Evolutionary conservation across 2,888 invertebrate genomes (phyloP).

Genomic region (Drosophila maculinotata): DNA sequence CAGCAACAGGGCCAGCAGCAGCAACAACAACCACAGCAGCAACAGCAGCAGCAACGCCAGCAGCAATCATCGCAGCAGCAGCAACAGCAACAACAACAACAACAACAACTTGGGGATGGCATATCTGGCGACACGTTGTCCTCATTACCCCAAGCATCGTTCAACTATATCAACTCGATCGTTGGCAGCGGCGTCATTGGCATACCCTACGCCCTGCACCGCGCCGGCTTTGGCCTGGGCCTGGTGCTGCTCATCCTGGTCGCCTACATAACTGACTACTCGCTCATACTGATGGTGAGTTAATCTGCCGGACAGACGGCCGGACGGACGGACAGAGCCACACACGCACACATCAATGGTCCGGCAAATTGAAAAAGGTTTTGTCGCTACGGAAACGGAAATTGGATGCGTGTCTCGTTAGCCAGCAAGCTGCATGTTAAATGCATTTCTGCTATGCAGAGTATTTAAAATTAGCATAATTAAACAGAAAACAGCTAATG

Average conservation of each 20-base stretch:
- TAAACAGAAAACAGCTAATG: constrained; percentile 11
- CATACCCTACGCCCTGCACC: constrained; percentile 92
- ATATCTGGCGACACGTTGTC: constrained; percentile 86
- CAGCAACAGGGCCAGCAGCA: constrained; percentile 69
- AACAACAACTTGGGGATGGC: constrained; percentile 58
- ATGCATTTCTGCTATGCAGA: constrained; percentile 48
- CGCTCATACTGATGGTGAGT: constrained; percentile 91
- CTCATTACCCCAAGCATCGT: constrained; percentile 91
- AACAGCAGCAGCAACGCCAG: constrained; percentile 49
- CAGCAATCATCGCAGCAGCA: constrained; percentile 52
- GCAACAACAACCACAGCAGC: constrained; percentile 57
- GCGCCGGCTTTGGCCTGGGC: constrained; percentile 92
- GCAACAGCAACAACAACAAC: constrained; percentile 54
- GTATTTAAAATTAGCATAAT: constrained; percentile 52
- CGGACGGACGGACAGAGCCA: background rate
- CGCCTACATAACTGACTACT: constrained; percentile 92
- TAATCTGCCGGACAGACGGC: constrained; percentile 70
- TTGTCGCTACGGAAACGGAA: constrained; percentile 46
- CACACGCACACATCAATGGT: constrained; percentile 1
- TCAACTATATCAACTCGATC: constrained; percentile 95
- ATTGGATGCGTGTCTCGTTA: constrained; percentile 51
- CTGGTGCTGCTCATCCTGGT: constrained; percentile 89
- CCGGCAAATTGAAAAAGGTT: constrained; percentile 46
- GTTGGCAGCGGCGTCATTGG: constrained; percentile 95
- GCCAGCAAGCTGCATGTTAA: constrained; percentile 8